A percentile compares a stretch with the other conserved stretches of the same genome.
Conservation (phyloP, 2,888 invertebrate genomes). For the Drosophila phalerata region DNA sequence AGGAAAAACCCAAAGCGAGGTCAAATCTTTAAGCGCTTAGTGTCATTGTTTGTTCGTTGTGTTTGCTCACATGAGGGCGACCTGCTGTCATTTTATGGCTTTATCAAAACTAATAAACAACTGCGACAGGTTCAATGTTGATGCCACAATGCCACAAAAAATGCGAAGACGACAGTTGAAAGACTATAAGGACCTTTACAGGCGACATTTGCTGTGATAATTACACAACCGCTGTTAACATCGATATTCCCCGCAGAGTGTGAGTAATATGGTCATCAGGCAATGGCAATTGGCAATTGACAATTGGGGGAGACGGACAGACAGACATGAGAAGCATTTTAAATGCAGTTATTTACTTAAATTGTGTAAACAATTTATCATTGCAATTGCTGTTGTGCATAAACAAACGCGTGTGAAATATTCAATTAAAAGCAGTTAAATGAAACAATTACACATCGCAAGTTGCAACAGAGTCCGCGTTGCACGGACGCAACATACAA, state of each 20-base stretch:
- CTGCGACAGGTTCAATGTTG: conserved; percentile 27
- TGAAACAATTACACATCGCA: conserved; percentile 69
- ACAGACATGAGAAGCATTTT: conserved; percentile 18
- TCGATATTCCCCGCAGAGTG: conserved; percentile 13
- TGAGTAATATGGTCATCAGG: conserved; percentile 22
- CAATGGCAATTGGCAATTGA: conserved; percentile 24
- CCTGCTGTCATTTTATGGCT: conserved; percentile 62
- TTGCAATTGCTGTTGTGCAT: conserved; percentile 33
- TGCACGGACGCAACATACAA: conserved; percentile 27
- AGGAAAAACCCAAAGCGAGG: conserved; percentile 33
- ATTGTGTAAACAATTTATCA: conserved; percentile 71
- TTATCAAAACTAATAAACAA: conserved; percentile 74
- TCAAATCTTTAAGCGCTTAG: conserved; percentile 73
- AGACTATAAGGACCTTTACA: conserved; percentile 3
- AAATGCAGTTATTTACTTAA: conserved; percentile 70
- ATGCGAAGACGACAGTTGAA: not conserved
- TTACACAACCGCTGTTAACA: conserved; percentile 26
- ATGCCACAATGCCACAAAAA: conserved; percentile 16
- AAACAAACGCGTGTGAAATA: conserved; percentile 65
- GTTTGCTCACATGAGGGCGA: conserved; percentile 13
- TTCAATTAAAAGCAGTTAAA: conserved; percentile 76
- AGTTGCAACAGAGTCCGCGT: conserved; percentile 19
- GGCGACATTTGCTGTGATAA: conserved; percentile 8
- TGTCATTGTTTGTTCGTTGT: conserved; percentile 56
- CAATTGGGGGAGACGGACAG: conserved; percentile 15